Evolutionary conservation across 37 sponge, comb jelly and placozoan genomes (phyloP).

Genomic region (Halichondria panicea): DNA sequence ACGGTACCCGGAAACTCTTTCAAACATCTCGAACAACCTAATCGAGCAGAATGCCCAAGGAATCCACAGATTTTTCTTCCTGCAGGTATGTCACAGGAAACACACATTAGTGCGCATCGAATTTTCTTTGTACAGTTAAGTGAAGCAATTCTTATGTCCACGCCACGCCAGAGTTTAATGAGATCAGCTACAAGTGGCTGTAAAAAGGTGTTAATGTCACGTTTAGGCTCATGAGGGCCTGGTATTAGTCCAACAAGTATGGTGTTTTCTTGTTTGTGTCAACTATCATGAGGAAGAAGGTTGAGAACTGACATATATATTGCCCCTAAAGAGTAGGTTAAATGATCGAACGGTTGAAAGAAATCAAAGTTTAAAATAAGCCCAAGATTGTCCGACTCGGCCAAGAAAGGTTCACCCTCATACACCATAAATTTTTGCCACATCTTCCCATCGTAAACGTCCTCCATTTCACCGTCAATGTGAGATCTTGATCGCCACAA

Average conservation of each 20-base stretch:
- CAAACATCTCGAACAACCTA: slow-evolving; percentile 21
- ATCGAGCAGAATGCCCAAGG: slow-evolving; percentile 15
- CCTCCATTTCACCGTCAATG: neutral
- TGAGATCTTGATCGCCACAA: slow-evolving; percentile 27
- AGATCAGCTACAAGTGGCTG: slow-evolving; percentile 27
- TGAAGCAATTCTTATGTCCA: neutral
- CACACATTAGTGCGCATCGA: slow-evolving; percentile 29
- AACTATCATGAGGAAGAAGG: neutral
- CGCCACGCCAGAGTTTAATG: slow-evolving; percentile 15
- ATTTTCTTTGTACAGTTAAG: neutral
- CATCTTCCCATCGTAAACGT: slow-evolving; percentile 28
- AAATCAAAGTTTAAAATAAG: slow-evolving; percentile 31
- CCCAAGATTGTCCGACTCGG: neutral
- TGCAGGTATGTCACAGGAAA: slow-evolving; percentile 44
- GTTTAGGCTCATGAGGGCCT: slow-evolving; percentile 31
- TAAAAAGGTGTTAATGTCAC: slow-evolving; percentile 14
- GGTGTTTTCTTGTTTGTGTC: slow-evolving; percentile 17
- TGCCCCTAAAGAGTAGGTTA: slow-evolving; percentile 10
- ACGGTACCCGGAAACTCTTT: slow-evolving; percentile 11
- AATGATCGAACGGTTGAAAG: slow-evolving; percentile 35
- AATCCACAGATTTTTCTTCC: slow-evolving; percentile 49
- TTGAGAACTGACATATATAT: slow-evolving; percentile 27
- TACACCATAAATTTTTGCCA: slow-evolving; percentile 17
- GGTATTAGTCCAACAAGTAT: slow-evolving; percentile 29
- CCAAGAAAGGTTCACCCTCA: slow-evolving; percentile 5